Evolutionary conservation across 2,888 invertebrate species (phyloP), one percentile per base, ranked within the genome.

Genomic region (Euplagia quadripunctaria): DNA sequence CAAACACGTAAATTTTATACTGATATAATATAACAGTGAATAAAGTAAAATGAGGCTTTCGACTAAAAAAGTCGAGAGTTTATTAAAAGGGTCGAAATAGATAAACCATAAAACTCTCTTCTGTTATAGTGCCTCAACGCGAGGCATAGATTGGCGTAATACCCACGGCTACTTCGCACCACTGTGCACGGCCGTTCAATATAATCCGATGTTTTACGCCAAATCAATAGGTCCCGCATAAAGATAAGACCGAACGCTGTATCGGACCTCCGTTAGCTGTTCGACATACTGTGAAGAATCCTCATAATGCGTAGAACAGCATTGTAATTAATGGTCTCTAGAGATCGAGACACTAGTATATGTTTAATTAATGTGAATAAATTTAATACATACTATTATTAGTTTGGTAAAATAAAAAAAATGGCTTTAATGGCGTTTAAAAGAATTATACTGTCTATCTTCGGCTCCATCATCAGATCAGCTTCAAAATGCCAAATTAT

Each of bases 261-360:
- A 89, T 87, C 83, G 83, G 88, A 91, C 91, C 91, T 91, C 86
- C 88, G 91, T 91, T 91, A 86, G 84, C 84, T 86, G 8, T 78
- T 84, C 70, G 65, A 69, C 49, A 51, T 67, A 43, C 51, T 63
- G 49, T 7, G 20, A 31, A 67, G 46, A 67, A 17, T 20, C 42
- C 52, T 64, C 20, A 84, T 68, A 43, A 85, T 84, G 80, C 83
- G 76, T 65, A 52, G 58, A n/a, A 69, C 49, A 65, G 41, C 42
- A 64, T 17, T 64, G 46, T 41, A 42, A 41, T 41, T 64, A 31
- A 43, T 51, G 12, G 31, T 58, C 17, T 43, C 42, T 68, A 52
- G 58, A 20, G 11, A 1, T 68, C 42, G 58, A 20, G 11, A 1
- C 11, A 20, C 20, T 58, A 20, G n/a, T 58, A n/a, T 52, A 16